Evolutionary conservation across 2,797 vertebrate genomes (phyloP).

Genomic region (Pteropus rufus): DNA sequence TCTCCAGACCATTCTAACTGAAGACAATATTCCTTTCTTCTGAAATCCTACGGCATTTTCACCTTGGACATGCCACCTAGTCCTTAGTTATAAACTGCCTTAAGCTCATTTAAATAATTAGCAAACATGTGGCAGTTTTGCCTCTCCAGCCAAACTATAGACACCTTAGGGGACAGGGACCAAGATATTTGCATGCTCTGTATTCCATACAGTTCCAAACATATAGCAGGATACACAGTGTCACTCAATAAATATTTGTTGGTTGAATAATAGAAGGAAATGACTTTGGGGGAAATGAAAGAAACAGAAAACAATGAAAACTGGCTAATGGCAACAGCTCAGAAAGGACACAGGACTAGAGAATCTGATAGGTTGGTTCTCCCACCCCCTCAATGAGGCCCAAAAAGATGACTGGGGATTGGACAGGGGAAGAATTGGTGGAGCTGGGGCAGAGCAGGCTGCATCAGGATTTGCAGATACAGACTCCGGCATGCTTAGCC

Average conservation of each 20-base stretch:
- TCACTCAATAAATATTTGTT: neutral
- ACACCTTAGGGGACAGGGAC: neutral
- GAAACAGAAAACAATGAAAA: neutral
- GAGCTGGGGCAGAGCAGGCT: neutral
- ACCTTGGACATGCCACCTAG: neutral
- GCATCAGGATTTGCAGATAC: neutral
- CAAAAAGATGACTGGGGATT: neutral
- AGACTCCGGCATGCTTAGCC: neutral
- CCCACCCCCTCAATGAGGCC: neutral
- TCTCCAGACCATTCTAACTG: neutral
- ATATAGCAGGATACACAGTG: neutral
- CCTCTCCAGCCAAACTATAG: neutral
- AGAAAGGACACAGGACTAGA: neutral
- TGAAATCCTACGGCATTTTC: neutral
- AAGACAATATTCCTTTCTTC: neutral
- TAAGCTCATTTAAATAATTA: neutral
- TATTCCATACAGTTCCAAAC: neutral
- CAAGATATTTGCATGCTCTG: neutral
- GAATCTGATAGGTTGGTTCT: neutral
- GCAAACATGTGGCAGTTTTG: neutral
- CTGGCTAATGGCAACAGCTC: neutral
- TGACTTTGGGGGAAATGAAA: slow-evolving; percentile 2
- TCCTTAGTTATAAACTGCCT: neutral
- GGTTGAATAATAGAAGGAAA: slow-evolving; percentile 1
- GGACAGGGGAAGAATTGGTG: neutral